phyloP scores from a whole-genome alignment of 2,113 vertebrate species.

The Bucco capensis region DNA sequence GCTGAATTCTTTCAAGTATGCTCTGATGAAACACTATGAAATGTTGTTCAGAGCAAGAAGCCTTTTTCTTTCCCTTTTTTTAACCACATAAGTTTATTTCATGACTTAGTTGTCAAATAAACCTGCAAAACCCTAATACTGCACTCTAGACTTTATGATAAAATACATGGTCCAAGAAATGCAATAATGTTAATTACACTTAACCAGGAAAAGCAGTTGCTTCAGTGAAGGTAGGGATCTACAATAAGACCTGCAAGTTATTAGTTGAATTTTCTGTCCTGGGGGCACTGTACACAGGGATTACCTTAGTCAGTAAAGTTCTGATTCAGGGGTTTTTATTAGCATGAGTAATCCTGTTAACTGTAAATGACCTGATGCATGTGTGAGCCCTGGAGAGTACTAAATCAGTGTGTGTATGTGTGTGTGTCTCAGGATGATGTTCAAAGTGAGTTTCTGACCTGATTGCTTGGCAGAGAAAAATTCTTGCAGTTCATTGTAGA shows the following conservation, averaged over 20 bases:
- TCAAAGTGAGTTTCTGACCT: neutral
- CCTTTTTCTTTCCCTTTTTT: neutral
- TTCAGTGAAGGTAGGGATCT: neutral
- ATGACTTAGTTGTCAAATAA: neutral
- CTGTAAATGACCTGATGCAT: neutral
- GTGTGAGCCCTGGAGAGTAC: neutral
- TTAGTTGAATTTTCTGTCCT: constrained; percentile 24
- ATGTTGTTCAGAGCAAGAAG: neutral
- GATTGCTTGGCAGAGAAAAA: neutral
- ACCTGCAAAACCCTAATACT: neutral
- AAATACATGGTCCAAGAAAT: neutral
- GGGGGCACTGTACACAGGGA: neutral
- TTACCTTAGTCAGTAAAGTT: neutral
- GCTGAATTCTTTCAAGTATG: neutral
- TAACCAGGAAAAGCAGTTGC: neutral
- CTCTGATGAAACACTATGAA: neutral
- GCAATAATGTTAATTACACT: neutral
- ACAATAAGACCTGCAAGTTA: neutral
- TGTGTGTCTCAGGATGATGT: neutral
- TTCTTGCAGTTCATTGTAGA: too few relatives aligned
- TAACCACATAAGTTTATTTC: neutral
- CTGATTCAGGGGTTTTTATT: constrained; percentile 41
- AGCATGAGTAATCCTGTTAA: neutral
- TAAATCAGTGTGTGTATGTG: rapidly evolving
- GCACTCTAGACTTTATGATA: neutral